Conservation (phyloP, 2,113 vertebrate genomes). For the Carlito syrichta region DNA sequence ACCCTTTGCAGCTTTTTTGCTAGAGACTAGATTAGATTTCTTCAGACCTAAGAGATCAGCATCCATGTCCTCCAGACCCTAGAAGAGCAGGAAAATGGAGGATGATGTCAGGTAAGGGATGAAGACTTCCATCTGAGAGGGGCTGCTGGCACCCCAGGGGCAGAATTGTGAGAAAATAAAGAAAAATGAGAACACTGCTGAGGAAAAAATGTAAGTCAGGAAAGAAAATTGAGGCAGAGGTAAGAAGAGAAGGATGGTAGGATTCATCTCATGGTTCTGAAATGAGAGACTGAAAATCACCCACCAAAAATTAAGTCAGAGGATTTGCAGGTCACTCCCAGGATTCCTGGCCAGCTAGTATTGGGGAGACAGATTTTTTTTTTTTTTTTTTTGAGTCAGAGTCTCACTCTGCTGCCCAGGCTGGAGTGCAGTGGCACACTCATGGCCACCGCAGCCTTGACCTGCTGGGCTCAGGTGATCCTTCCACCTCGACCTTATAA, state of each 20-base stretch:
- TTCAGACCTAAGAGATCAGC: conserved; percentile 84
- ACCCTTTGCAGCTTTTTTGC: conserved; percentile 68
- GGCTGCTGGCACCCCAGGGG: not conserved
- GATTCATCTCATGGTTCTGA: not conserved
- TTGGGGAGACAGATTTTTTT: not conserved
- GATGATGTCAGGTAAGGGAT: not conserved
- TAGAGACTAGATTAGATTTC: conserved; percentile 76
- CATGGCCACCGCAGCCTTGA: too few species aligned
- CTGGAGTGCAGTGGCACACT: too few species aligned
- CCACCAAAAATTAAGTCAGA: not conserved
- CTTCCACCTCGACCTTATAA: too few species aligned
- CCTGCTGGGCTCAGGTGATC: too few species aligned
- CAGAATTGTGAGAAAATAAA: not conserved
- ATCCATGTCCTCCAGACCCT: conserved; percentile 91
- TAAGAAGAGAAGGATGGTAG: not conserved
- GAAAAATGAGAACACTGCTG: not conserved
- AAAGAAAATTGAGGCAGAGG: not conserved
- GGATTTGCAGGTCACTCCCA: accelerated
- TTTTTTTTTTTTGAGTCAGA: too few species aligned
- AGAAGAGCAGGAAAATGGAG: not conserved
- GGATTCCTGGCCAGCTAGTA: not conserved
- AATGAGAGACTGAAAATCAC: not conserved
- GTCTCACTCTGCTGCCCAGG: too few species aligned
- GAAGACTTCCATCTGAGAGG: not conserved
- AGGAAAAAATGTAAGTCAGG: not conserved